Evolutionary conservation across 1,140 invertebrate genomes (phyloP), one percentile per base, ranked within the genome.

Genomic region (Drosophila obscura): DNA sequence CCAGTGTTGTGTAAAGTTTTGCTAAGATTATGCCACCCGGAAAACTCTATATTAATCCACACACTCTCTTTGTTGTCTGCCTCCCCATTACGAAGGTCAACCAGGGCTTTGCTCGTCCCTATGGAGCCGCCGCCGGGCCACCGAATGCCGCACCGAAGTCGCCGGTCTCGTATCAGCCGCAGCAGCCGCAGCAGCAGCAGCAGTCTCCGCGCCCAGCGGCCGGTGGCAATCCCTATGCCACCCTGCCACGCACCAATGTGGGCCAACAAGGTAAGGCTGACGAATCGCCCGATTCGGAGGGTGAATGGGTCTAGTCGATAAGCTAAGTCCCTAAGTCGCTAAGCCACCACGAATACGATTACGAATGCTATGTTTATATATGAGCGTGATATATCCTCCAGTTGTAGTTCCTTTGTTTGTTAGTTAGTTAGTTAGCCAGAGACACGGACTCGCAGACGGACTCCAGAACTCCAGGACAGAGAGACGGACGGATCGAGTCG

Each of bases 261-360:
- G 84, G 84, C 52, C 87, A 87, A 80, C 90, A 91, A 91, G 90
- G 90, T 91, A 90, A 91, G 90, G 69, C 79, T 80, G 79, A 90
- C 64, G 77, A 85, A 67, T 65, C 74, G 79, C 61, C 65, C 66
- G 71, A 35, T 35, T 90, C 73, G 68, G 75, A 88, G 74, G 80
- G 89, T 80, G 83, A 84, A 84, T 90, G 80, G 88, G 83, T 84
- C 78, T 88, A 85, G 73, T 68, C 56, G 63, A 51, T 68, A 35
- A 35, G 31, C 31, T 35, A 11, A 9, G 31, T 35, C 31, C 31
- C 31, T 35, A 35, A 35, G 31, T 35, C 31, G 31, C 31, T 69
- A 69, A 69, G 66, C 60, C 63, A 69, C 48, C 57, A 24, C 19
- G 61, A 69, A 58, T 69, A 24, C 19, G 61, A 67, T 35, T 46